These are phyloP conservation scores for Premnoplex brunnescens DNA, from an alignment of 2,797 vertebrate species.

Conservation along the genomic window DNA sequence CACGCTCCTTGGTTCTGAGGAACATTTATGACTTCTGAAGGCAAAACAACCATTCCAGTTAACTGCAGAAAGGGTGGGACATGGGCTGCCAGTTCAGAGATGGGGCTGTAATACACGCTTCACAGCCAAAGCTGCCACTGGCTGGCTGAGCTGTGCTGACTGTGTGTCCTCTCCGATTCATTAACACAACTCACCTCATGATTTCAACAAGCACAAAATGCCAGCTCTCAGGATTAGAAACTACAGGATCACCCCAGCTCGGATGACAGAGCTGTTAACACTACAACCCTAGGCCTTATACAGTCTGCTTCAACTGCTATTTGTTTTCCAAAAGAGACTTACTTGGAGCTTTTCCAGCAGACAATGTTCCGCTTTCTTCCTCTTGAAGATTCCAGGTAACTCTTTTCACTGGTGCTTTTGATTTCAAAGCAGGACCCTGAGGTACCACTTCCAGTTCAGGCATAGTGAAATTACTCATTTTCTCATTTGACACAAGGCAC, in stretches of 20 bases:
- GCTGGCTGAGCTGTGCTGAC: neutral
- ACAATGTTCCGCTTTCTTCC: constrained; percentile 64
- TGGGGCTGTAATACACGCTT: accelerated
- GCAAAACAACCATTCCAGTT: neutral
- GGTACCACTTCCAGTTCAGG: constrained; percentile 57
- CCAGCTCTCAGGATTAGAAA: neutral
- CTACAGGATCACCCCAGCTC: neutral
- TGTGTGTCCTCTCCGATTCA: neutral
- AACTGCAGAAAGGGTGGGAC: neutral
- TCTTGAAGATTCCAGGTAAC: constrained; percentile 98
- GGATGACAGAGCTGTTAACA: neutral
- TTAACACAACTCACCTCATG: neutral
- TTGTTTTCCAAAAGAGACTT: constrained; percentile 41
- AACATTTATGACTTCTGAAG: neutral
- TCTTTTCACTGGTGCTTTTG: constrained; percentile 88
- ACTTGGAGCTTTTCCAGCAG: constrained; percentile 82
- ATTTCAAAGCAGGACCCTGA: constrained; percentile 70
- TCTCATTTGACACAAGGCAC: constrained; percentile 1
- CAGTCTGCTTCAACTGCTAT: neutral
- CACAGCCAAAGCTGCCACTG: accelerated
- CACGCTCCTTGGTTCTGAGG: accelerated
- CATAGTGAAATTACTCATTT: constrained; percentile 30
- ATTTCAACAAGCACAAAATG: neutral
- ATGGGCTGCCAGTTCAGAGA: neutral
- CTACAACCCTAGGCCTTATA: neutral